Conservation (phyloP, 2,888 invertebrate species). For the Halocaridina rubra region DNA sequence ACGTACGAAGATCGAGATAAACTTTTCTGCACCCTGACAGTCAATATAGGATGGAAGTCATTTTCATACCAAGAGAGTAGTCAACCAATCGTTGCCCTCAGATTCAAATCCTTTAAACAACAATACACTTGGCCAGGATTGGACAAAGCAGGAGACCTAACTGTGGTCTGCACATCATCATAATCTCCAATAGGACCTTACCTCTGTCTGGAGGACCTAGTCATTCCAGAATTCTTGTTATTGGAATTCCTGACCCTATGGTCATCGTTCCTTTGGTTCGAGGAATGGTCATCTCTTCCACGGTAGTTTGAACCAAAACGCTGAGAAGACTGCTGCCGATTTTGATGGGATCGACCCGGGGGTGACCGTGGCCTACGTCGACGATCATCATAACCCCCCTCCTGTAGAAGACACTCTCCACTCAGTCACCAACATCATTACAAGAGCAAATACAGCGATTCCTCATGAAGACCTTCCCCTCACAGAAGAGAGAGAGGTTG, state of each 20-base stretch:
- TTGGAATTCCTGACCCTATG: neutral
- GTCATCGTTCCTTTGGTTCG: neutral
- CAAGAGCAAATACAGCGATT: neutral
- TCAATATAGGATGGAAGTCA: too few relatives aligned
- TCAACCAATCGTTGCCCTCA: too few relatives aligned
- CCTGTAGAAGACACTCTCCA: slow-evolving; percentile 48
- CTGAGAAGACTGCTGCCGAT: neutral
- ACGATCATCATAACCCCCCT: slow-evolving; percentile 26
- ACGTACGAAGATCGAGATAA: too few relatives aligned
- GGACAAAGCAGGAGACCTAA: too few relatives aligned
- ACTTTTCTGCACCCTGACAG: too few relatives aligned
- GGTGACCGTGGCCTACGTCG: slow-evolving; percentile 4
- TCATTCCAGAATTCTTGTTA: neutral
- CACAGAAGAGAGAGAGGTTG: too few relatives aligned
- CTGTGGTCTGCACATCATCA: neutral
- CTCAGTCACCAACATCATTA: slow-evolving; percentile 32
- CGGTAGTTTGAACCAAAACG: neutral
- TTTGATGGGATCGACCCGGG: neutral
- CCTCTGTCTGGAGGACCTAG: neutral
- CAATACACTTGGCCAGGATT: too few relatives aligned
- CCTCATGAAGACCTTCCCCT: neutral
- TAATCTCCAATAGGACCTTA: neutral
- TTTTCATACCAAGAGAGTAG: too few relatives aligned
- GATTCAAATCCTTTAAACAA: too few relatives aligned
- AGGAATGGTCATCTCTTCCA: neutral